Evolutionary conservation across 2,113 vertebrate species (phyloP), one percentile per base, ranked within the genome.

Genomic region (Muntiacus reevesi): DNA sequence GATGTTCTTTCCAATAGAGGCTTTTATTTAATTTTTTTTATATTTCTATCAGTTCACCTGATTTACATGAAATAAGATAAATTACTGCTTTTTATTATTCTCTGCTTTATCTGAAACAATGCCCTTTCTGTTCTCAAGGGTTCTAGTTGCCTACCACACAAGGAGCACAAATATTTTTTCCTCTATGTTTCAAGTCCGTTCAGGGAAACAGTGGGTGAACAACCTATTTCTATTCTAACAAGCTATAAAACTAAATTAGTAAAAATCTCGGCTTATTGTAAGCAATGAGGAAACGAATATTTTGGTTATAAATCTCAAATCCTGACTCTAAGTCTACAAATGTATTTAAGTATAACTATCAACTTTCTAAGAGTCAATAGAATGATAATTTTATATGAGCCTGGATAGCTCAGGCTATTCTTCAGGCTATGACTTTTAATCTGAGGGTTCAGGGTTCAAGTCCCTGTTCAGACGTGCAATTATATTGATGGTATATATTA

Each of bases 241-340:
- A 97, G 33, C 4, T 92, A 7, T 45, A 89, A 47, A 83, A 74
- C 15, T 95, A 94, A 92, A 94, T 64, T 92, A 95, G 89, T 28
- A 40, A 23, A 93, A 82, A 91, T 43, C 88, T 28, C 21, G 43
- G 15, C 3, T 23, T 96, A 27, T 36, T 82, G 11, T 28, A 92
- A 40, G 55, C 67, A 94, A 7, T 91, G 47, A 82, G 5, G 23
- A 91, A 96, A 91, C 27, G 7, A 85, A 30, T 86, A 96, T 59
- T 89, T 50, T 94, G 15, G 28, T 64, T 92, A 87, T 16, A 83
- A 95, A 95, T 96, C 21, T 96, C 89, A 96, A 91, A 97, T 67
- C 40, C 45, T 76, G 21, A 67, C 47, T 27, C 21, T 81, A 33
- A 40, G 52, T 94, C 16, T 85, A 94, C 16, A 92, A 89, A 92